These are phyloP conservation scores for Serilophus lunatus DNA, from an alignment of 2,113 vertebrate genomes.

Conservation along the genomic window DNA sequence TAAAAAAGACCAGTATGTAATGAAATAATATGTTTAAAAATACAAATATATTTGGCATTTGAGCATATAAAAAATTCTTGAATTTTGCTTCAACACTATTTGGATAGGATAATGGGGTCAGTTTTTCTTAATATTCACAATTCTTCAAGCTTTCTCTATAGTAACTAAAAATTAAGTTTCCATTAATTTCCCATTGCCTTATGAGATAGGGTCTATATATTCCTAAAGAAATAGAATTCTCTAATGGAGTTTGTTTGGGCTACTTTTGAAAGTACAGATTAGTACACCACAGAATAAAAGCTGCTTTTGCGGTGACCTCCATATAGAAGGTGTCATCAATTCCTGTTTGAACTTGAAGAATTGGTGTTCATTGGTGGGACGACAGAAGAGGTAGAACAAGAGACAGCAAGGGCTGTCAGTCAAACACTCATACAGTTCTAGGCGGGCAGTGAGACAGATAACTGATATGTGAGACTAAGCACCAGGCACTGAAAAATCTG, in stretches of 20 bases:
- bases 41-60: not conserved
- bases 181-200: not conserved
- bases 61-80: not conserved
- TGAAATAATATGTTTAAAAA: not conserved
- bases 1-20: not conserved
- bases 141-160: not conserved
- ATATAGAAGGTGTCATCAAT: not conserved
- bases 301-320: not conserved
- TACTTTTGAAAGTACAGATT: not conserved
- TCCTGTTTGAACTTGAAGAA: not conserved
- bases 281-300: not conserved
- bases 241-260: not conserved
- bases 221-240: not conserved
- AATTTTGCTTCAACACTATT: not conserved
- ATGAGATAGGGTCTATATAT: not conserved
- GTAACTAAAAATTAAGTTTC: not conserved
- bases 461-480: not conserved
- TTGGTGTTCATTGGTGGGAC: not conserved
- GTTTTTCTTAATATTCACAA: not conserved
- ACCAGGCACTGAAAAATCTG: not conserved
- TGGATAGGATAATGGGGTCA: not conserved
- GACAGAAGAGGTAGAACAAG: not conserved
- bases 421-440: not conserved
- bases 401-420: not conserved
- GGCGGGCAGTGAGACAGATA: not conserved